Base-by-base conservation (phyloP, 2,113 vertebrate species). In the Bagarius yarrelli region DNA sequence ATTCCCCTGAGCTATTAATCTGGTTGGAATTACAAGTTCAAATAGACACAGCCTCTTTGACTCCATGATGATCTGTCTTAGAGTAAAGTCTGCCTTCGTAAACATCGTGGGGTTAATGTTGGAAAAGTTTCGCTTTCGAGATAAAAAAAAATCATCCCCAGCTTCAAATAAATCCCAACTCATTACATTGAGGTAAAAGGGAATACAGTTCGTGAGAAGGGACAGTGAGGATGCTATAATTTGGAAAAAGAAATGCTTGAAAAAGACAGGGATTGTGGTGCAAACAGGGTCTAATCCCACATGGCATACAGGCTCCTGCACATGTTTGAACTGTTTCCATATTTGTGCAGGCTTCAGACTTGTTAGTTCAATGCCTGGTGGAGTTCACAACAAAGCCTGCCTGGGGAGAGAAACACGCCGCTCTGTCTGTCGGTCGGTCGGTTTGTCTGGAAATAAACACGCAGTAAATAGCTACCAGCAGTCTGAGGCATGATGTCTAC, bases 1-100 rank as follows among this genome's bases (percentile, higher is more conserved):
- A 87, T 89, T 86, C 87, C 91, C 85, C 77, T 79, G 59, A 91
- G 89, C 84, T 87, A 87, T 84, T 91, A 90, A 91, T 92, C 90
- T 93, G 90, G 85, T 87, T 78, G 76, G 87, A 89, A 85, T 92
- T 91, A 90, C 71, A 70, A 73, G 78, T 82, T 85, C 76, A 87
- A 88, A 90, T 87, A 87, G 88, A 88, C 87, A 87, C 64, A 89
- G 83, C 82, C 85, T 84, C 83, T 87, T 76, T 84, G 87, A 90
- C 88, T 91, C 88, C 23, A 78, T 73, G 85, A 78, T 83, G 85
- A 88, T 88, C 87, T 79, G 71, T 78, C 66, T 57, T 74, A 34
- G 57, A 80, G 75, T 57, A 61, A 70, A 52, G 30, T 23, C 50
- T 23, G 50, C 18, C 50, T 73, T 55, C 52, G 23, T 34, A 13